These are phyloP conservation scores for Taphrorychus bicolor DNA, from an alignment of 2,888 invertebrate species.

Conservation along the genomic window DNA sequence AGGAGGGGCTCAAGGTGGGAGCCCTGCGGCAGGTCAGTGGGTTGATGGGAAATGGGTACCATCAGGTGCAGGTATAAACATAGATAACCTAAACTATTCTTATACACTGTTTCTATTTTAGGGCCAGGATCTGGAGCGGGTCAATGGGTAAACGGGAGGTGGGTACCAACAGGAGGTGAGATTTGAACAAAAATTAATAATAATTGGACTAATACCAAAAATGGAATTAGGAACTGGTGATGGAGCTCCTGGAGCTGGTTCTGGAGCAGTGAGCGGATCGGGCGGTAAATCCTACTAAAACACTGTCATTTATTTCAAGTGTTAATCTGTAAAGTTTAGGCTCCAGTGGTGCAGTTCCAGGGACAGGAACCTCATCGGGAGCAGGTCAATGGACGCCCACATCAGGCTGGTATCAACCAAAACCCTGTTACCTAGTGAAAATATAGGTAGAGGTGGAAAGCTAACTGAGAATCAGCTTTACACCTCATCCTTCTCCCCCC, in stretches of 20 bases:
- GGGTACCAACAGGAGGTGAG: too few relatives aligned
- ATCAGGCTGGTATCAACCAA: too few relatives aligned
- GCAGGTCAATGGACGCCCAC: conserved; percentile 1
- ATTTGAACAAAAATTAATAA: too few relatives aligned
- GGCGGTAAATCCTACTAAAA: not conserved
- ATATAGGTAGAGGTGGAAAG: not conserved
- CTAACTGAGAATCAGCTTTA: not conserved
- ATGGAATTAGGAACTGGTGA: too few relatives aligned
- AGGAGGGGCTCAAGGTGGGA: conserved; percentile 47
- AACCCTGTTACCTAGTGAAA: too few relatives aligned
- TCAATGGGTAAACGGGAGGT: too few relatives aligned
- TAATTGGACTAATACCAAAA: too few relatives aligned
- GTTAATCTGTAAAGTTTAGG: not conserved
- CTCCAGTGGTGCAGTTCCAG: not conserved
- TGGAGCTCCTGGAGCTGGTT: conserved; percentile 50
- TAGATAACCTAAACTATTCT: too few relatives aligned
- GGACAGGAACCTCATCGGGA: not conserved
- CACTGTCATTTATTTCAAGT: not conserved
- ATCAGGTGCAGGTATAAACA: too few relatives aligned
- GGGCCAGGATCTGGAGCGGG: too few relatives aligned
- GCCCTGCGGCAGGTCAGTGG: not conserved
- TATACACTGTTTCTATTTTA: too few relatives aligned
- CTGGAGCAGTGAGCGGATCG: not conserved
- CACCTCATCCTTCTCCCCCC: not conserved
- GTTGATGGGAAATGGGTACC: conserved; percentile 22